These are phyloP conservation scores for Okapia johnstoni DNA, from an alignment of 2,113 vertebrate genomes.

Conservation along the genomic window DNA sequence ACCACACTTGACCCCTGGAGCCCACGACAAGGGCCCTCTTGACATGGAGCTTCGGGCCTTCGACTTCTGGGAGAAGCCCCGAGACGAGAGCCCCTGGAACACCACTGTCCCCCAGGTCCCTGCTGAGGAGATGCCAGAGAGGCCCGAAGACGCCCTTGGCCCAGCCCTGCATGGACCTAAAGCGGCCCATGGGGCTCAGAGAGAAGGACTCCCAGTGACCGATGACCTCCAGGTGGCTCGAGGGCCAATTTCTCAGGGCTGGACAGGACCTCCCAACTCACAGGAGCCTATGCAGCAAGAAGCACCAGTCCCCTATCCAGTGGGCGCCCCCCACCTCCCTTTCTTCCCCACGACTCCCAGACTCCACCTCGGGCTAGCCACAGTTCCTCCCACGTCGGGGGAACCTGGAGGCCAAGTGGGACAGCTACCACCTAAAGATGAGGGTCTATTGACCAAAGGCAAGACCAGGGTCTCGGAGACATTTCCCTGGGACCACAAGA, in stretches of 20 bases:
- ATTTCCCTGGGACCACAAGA: background rate
- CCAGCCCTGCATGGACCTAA: slow-evolving; percentile 13
- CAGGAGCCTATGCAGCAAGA: background rate
- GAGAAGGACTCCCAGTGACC: background rate
- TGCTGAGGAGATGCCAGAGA: background rate
- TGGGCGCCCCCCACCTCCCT: background rate
- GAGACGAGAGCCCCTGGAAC: background rate
- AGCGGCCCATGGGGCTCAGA: background rate
- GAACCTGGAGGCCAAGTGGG: background rate
- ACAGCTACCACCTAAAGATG: background rate
- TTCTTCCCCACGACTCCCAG: background rate
- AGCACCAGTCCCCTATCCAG: background rate
- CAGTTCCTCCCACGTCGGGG: background rate
- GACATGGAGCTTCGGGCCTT: background rate
- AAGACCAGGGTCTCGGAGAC: background rate
- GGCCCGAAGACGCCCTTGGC: background rate
- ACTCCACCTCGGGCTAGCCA: background rate
- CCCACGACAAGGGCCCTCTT: background rate
- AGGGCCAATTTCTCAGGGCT: slow-evolving; percentile 24
- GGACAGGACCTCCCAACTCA: background rate
- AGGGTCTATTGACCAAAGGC: background rate
- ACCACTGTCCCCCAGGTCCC: background rate
- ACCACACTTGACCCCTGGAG: background rate
- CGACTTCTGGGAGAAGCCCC: background rate
- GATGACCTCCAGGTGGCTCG: slow-evolving; percentile 47